Base-by-base conservation (phyloP, 53 echinoderm and acorn worm species). In the Zoroaster sp. region DNA sequence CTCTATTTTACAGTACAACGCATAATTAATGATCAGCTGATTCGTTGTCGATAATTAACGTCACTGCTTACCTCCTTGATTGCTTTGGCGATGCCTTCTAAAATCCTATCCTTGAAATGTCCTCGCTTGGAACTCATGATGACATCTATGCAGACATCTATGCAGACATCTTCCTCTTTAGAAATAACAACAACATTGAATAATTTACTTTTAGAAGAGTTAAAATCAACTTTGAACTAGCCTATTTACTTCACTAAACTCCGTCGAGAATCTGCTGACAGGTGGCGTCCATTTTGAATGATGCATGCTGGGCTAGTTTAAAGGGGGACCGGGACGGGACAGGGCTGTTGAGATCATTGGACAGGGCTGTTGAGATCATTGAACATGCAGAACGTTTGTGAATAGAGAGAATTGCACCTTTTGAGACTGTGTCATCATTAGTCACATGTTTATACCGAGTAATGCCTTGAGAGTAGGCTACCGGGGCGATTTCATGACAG, bases 101-200 rank as follows among this genome's bases (percentile, higher is more conserved):
- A 88, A 44, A 97, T 97, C 73, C 95, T 90, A 43, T 97, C 97
- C 63, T 97, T 97, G n/a, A 97, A 88, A 85, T 92, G 93, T 54
- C 95, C 88, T 17, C 97, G 92, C 68, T 90, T 90, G 28, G 96
- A 93, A 77, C 89, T 79, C 89, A 89, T 89, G 75, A 8, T 59
- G 63, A 28, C 21, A n/a, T n/a, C n/a, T n/a, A n/a, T n/a, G n/a
- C n/a, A n/a, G n/a, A n/a, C n/a, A 15, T 36, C 73, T 45, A 83
- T 12, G n/a, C 37, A 20, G 13, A 42, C 81, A 81, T 66, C 3
- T 39, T 81, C 13, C 5, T 76, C 5, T 21, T 38, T 8, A 5
- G 3, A 71, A 3, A 14, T n/a, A 71, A 36, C 20, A 40, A 72
- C 40, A 59, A 53, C 55, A n/a, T 2, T 28, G 5, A 38, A 18